phyloP scores from a whole-genome alignment of 1,140 invertebrate genomes.

The Aplysia californica region DNA sequence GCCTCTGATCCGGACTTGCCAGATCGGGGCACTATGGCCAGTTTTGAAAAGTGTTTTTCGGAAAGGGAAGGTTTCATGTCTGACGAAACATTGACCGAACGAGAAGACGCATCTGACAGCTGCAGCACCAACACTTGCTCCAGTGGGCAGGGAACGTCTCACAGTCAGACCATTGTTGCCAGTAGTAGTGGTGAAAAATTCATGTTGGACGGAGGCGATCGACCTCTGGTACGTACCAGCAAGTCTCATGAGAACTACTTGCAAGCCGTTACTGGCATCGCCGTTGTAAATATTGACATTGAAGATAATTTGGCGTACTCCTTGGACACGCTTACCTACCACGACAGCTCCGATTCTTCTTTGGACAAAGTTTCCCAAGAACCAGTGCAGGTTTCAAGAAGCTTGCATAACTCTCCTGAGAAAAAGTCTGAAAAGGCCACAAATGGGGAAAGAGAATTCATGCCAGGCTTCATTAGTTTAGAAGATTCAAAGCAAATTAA shows the following conservation, averaged over 20 bases:
- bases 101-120: not conserved
- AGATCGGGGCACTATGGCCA: not conserved
- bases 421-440: conserved; percentile 68
- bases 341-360: conserved; percentile 71
- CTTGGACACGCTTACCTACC: conserved; percentile 86
- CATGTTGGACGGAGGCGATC: conserved; percentile 14
- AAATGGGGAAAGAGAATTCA: conserved; percentile 69
- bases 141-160: conserved; percentile 1
- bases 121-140: not conserved
- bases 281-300: conserved; percentile 72
- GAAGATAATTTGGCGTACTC: conserved; percentile 94
- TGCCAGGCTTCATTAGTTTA: conserved; percentile 73
- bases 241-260: conserved; percentile 66
- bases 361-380: conserved; percentile 74
- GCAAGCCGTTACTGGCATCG: conserved; percentile 48
- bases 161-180: conserved; percentile 30
- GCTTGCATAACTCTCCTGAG: conserved; percentile 73
- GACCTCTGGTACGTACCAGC: conserved; percentile 53
- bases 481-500: conserved; percentile 43
- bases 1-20: conserved; percentile 31
- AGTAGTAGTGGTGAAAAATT: conserved; percentile 64
- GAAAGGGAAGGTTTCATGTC: not conserved
- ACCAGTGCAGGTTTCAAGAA: conserved; percentile 68
- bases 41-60: not conserved
- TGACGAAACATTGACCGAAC: conserved; percentile 15